A percentile compares a stretch with the other conserved stretches of the same genome.
phyloP scores from a whole-genome alignment of 2,113 vertebrate genomes.

The Siphamia tubifer region DNA sequence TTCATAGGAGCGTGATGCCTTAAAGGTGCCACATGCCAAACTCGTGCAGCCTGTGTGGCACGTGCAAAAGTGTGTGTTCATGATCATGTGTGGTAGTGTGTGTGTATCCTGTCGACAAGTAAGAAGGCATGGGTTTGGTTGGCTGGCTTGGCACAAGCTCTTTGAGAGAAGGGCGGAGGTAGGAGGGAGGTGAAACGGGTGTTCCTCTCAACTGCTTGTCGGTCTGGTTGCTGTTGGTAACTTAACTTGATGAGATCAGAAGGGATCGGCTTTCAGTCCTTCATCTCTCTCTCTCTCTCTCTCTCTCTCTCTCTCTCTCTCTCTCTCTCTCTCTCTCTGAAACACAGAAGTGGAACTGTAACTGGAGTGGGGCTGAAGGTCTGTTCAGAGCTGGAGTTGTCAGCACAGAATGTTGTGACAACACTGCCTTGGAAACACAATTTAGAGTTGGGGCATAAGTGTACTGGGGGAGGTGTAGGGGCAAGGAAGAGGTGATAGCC shows the following conservation, averaged over 20 bases:
- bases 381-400: slow-evolving; percentile 18
- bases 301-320: neutral
- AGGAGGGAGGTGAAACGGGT: slow-evolving; percentile 50
- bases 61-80: slow-evolving; percentile 17
- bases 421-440: slow-evolving; percentile 57
- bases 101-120: slow-evolving; percentile 23
- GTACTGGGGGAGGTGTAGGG: slow-evolving; percentile 8
- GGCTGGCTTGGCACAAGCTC: slow-evolving; percentile 52
- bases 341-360: slow-evolving; percentile 56
- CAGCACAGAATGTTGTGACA: slow-evolving; percentile 26
- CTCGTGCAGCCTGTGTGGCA: slow-evolving; percentile 17
- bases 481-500: slow-evolving; percentile 60
- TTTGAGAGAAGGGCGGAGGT: slow-evolving; percentile 39
- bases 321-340: neutral
- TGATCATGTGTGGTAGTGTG: neutral
- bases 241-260: slow-evolving; percentile 79
- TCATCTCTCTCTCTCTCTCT: slow-evolving; percentile 24
- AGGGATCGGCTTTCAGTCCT: slow-evolving; percentile 72
- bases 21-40: slow-evolving; percentile 6
- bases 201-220: slow-evolving; percentile 60
- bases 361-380: slow-evolving; percentile 40
- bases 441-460: slow-evolving; percentile 39
- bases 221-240: slow-evolving; percentile 71
- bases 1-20: neutral
- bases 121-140: slow-evolving; percentile 11